Evolutionary conservation across 2,113 vertebrate genomes (phyloP).

Genomic region (Cavia porcellus): DNA sequence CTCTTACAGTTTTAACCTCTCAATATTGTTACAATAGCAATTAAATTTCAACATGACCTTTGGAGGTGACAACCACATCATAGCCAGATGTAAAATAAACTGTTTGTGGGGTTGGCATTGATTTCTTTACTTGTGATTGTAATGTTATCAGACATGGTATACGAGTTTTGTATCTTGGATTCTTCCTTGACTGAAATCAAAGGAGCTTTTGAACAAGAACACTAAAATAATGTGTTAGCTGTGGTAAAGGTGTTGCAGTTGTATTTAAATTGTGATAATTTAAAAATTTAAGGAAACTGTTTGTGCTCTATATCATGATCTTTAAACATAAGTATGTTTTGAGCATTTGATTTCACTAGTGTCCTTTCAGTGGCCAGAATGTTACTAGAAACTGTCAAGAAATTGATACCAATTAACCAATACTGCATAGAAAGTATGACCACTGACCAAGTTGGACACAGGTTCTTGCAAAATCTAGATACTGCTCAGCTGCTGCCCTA

Average conservation of each 20-base stretch:
- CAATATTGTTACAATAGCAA: too few species aligned
- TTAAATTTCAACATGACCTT: not conserved
- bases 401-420: not conserved
- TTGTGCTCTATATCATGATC: not conserved
- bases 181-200: not conserved
- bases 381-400: not conserved
- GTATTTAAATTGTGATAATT: not conserved
- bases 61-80: not conserved
- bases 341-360: not conserved
- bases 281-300: not conserved
- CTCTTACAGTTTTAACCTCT: not conserved
- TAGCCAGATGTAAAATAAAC: not conserved
- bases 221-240: too few species aligned
- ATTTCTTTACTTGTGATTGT: not conserved
- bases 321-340: slow-evolving; percentile 12
- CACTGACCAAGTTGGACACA: not conserved
- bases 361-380: not conserved
- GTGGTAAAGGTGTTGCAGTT: not conserved
- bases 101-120: not conserved
- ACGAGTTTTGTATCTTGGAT: not conserved
- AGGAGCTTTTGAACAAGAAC: not conserved
- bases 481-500: not conserved
- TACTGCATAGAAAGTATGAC: not conserved
- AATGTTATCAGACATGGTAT: not conserved
- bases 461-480: not conserved